Base-by-base conservation (phyloP, 92 coral and sea anemone species). In the Muricea muricata region DNA sequence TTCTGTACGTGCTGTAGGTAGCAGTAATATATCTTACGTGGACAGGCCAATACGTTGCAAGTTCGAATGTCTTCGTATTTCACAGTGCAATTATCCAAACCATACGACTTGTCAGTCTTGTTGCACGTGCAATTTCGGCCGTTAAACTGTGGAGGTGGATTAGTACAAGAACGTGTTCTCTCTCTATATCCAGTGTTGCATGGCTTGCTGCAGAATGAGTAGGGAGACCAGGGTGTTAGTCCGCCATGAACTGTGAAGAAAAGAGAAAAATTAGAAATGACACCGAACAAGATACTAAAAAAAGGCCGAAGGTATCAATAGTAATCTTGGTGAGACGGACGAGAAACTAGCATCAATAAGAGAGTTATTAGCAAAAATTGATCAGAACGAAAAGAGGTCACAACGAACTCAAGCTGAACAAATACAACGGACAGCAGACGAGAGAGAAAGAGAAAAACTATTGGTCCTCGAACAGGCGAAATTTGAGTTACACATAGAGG, bases 71-170 rank as follows among this genome's bases (percentile, higher is more conserved):
- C 5, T 6, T 13, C 6, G 4, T 17, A 23, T 1, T 26, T 1
- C 20, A 21, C 71, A 21, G 37, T 58, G 46, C 71, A 78, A 21
- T 35, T 57, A 20, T 25, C 46, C 33, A 13, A 12, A 34, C 55
- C 9, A n/a, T 29, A 55, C 17, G 20, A 4, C 1, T 35, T 35
- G 0, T 26, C 69, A 12, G 83, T 78, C 33, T 78, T 78, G 65
- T 56, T 58, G 28, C 83, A 78, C n/a, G 71, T 56, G 66, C 88
- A 84, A 58, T 84, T 74, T 18, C 73, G 50, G 17, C 88, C 88
- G 20, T 66, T 66, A 50, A 58, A 75, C 63, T 24, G 28, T 7
- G 88, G 88, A 29, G 76, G 25, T 7, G 75, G 75, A 1, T 74
- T 45, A 14, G 83, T 39, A 42, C 88, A 84, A 24, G 83, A 52